phyloP scores from a whole-genome alignment of 1,140 invertebrate species.

The Latrodectus geometricus region DNA sequence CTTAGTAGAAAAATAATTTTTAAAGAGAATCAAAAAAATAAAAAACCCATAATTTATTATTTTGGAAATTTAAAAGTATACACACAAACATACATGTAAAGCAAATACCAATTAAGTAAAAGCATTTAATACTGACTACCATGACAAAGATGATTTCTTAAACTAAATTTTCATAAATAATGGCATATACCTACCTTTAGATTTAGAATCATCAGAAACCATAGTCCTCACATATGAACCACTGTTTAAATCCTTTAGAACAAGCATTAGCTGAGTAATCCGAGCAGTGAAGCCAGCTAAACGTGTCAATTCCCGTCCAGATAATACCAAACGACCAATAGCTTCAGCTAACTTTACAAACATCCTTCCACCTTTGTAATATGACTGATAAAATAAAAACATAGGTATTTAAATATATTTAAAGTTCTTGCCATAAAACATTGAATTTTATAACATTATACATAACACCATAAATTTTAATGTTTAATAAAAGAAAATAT shows the following conservation, averaged over 20 bases:
- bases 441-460: no score
- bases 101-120: neutral
- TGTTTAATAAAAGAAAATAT: no score
- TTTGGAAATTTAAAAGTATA: neutral
- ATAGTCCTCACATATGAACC: conserved; percentile 91
- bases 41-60: neutral
- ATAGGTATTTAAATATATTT: no score
- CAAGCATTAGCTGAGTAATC: conserved; percentile 89
- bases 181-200: conserved; percentile 2
- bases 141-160: no score
- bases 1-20: no score
- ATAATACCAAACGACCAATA: conserved; percentile 91
- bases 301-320: conserved; percentile 92
- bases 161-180: neutral
- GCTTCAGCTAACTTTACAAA: conserved; percentile 96
- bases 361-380: conserved; percentile 97
- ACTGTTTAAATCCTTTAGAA: conserved; percentile 84
- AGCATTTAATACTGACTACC: neutral
- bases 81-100: neutral
- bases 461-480: no score
- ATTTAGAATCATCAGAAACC: conserved; percentile 74
- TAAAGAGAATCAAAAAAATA: neutral
- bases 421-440: no score
- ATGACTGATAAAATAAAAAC: conserved; percentile 75
- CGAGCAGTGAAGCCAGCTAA: conserved; percentile 89